Percentiles rank a stretch among this genome's conserved stretches.
These are phyloP conservation scores for Sebastes oblongus DNA, from an alignment of 2,797 vertebrate genomes.

Conservation along the genomic window DNA sequence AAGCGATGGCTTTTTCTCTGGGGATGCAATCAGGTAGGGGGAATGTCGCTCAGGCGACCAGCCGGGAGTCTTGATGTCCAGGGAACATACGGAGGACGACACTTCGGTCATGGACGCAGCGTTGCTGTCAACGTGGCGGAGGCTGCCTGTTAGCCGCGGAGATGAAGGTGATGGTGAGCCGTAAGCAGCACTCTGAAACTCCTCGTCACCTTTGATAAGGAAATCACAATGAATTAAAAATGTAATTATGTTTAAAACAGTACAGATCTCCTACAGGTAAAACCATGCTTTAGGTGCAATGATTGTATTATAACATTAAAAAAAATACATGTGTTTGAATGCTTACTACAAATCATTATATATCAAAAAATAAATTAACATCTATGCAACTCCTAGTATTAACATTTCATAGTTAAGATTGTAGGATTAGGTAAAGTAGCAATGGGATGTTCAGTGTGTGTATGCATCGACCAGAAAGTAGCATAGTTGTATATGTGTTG, in stretches of 20 bases:
- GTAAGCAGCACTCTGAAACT: conserved; percentile 76
- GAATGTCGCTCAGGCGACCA: conserved; percentile 70
- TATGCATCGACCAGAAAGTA: neutral
- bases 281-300: neutral
- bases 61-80: conserved; percentile 74
- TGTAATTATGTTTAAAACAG: neutral
- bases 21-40: conserved; percentile 70
- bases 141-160: conserved; percentile 57
- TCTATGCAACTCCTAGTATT: neutral
- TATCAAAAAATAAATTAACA: neutral
- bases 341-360: neutral
- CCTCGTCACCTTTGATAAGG: conserved; percentile 70
- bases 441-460: neutral
- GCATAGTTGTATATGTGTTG: neutral
- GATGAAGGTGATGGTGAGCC: conserved; percentile 74
- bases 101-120: conserved; percentile 54
- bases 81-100: conserved; percentile 65
- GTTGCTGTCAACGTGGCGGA: conserved; percentile 76
- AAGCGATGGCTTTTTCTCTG: conserved; percentile 57
- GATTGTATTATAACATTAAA: neutral
- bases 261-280: neutral
- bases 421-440: neutral
- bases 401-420: neutral
- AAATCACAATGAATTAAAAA: neutral
- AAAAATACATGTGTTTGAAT: neutral